Evolutionary conservation across 37 sponge, comb jelly and placozoan genomes (phyloP), one percentile per base, ranked within the genome.

Genomic region (Haliclona indistincta): DNA sequence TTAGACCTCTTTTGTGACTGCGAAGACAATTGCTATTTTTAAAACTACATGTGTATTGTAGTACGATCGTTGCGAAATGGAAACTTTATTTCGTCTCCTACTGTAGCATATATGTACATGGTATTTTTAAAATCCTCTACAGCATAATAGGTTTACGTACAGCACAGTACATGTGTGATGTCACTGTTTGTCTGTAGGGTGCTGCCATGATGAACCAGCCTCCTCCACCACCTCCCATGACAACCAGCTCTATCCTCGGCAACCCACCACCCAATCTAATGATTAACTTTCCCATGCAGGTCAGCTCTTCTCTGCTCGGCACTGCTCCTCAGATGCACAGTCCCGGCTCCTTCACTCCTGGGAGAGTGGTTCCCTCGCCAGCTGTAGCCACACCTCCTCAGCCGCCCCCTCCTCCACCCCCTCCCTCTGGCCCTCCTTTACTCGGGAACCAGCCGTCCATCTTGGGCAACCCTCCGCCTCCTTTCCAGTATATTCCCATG

Each of bases 401-500:
- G 29, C 54, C 84, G 45, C 28, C 41, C 2, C 72, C 54, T 7
- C 67, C 73, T 33, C 41, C 73, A 29, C 66, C 58, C 3, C 64
- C 61, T 22, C 51, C 66, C 13, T 38, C 15, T 3, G 37, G 49
- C 1, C 67, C 77, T 43, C 42, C 30, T n/a, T n/a, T n/a, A 49
- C 43, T 39, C 39, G 43, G 37, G 13, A 29, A 61, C 4, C 73
- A 67, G 49, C 61, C 76, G 1, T 82, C 83, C 5, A 70, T 82
- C 10, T 73, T 82, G 49, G 89, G 89, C 13, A 67, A 82, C 51
- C 89, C 83, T 19, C 89, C 89, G 22, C 41, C 82, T 7, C 78
- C 75, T 20, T 54, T 70, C 5, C n/a, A n/a, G n/a, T n/a, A n/a
- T n/a, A n/a, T n/a, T n/a, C n/a, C n/a, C n/a, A 30, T 81, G 56